Base-by-base conservation (phyloP, 1,140 invertebrate genomes). In the Panagrolaimus sp. region DNA sequence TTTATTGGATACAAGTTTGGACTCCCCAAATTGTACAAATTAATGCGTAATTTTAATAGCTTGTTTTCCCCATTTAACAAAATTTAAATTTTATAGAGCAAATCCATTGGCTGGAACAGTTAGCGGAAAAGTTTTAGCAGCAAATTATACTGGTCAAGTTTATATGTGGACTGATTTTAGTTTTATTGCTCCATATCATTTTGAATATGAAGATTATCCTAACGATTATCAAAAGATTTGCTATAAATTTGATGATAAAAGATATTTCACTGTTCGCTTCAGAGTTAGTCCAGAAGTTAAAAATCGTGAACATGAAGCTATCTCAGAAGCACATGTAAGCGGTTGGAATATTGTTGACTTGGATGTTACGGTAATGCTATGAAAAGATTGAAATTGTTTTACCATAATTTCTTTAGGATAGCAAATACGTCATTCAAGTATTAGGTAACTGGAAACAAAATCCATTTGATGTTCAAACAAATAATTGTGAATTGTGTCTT, bases 1-100 rank as follows among this genome's bases (percentile, higher is more conserved):
- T 82, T 65, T 82, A 82, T 61, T 82, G 80, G 80, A 73, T 82
- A n/a, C 79, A 82, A 51, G 74, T 82, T 44, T 82, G 81, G 81
- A 80, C 81, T 11, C 80, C 80, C 7, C 77, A 81, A 65, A 53
- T 82, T 38, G 67, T 82, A 46, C 80, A 82, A 65, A 82, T 82
- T 43, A 82, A 82, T 66, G 72, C 80, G 79, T 81, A 51, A 63
- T 75, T 46, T 46, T 27, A 7, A 66, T 65, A 23, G 7, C 3
- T 38, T 38, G 68, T 20, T 27, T 23, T 42, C 68, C 16, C 5
- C 27, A 11, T 44, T n/a, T 65, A 14, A 25, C 25, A 42, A 1
- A 11, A n/a, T 27, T 47, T 72, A 67, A 5, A n/a, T 5, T 46
- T 72, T 79, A 53, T 47, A 83, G 81, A 23, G 73, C 78, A 46